phyloP scores from a whole-genome alignment of 2,888 invertebrate genomes.

The Meloe dianella region DNA sequence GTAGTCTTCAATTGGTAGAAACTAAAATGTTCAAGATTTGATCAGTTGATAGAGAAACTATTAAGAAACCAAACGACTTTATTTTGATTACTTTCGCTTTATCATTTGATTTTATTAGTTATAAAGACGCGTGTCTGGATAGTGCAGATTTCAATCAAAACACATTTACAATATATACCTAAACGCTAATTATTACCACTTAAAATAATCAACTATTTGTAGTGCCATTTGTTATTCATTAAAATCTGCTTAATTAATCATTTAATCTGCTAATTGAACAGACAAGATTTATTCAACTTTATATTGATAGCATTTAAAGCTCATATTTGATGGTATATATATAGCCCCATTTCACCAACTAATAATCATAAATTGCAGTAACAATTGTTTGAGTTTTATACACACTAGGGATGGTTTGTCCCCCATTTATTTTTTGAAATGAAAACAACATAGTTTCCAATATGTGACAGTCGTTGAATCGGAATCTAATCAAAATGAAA shows the following conservation, averaged over 20 bases:
- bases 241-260: not conserved
- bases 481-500: not conserved
- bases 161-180: not conserved
- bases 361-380: not conserved
- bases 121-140: constrained; percentile 27
- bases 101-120: constrained; percentile 28
- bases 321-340: not conserved
- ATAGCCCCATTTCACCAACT: not conserved
- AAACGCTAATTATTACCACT: not conserved
- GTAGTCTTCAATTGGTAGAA: too few relatives aligned
- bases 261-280: too few relatives aligned
- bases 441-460: not conserved
- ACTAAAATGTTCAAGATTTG: not conserved
- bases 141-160: not conserved
- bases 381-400: not conserved
- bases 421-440: not conserved
- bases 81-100: constrained; percentile 23
- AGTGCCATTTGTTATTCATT: not conserved
- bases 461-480: not conserved
- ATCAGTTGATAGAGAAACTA: not conserved
- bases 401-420: not conserved
- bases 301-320: not conserved
- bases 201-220: not conserved
- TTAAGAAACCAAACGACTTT: constrained; percentile 15
- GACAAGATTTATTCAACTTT: too few relatives aligned